Evolutionary conservation across 2,797 vertebrate genomes (phyloP).

Genomic region (Microctenopoma stevenorrisi): DNA sequence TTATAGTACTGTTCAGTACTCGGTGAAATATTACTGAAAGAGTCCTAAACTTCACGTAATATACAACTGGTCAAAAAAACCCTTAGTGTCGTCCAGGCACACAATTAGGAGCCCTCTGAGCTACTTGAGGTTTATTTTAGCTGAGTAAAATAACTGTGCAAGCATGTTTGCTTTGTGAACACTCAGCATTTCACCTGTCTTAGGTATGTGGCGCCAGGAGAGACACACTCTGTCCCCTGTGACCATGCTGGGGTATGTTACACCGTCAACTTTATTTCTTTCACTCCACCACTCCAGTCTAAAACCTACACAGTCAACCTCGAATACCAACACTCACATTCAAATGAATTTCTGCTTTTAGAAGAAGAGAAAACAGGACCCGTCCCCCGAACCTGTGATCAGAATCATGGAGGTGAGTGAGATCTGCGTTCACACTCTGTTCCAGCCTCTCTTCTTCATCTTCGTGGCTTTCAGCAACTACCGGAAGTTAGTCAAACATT

Average conservation of each 20-base stretch:
- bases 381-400: conserved; percentile 61
- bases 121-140: neutral
- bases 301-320: neutral
- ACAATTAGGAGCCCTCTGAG: neutral
- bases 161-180: neutral
- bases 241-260: conserved; percentile 82
- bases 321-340: conserved; percentile 8
- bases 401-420: conserved; percentile 79
- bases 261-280: neutral
- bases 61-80: too few species aligned
- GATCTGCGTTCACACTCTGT: neutral
- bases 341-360: conserved; percentile 62
- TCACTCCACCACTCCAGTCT: neutral
- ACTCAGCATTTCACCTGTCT: conserved; percentile 7
- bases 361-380: conserved; percentile 88
- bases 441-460: neutral
- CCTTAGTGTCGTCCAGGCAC: neutral
- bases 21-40: neutral
- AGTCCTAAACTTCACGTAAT: too few species aligned
- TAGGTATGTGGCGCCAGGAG: conserved; percentile 69
- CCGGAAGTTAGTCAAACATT: conserved; percentile 73
- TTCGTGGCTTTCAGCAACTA: conserved; percentile 40
- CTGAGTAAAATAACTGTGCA: neutral
- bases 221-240: conserved; percentile 55
- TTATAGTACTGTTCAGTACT: neutral